Base-by-base conservation (phyloP, 1,140 invertebrate genomes). In the Dreissena rostriformis region DNA sequence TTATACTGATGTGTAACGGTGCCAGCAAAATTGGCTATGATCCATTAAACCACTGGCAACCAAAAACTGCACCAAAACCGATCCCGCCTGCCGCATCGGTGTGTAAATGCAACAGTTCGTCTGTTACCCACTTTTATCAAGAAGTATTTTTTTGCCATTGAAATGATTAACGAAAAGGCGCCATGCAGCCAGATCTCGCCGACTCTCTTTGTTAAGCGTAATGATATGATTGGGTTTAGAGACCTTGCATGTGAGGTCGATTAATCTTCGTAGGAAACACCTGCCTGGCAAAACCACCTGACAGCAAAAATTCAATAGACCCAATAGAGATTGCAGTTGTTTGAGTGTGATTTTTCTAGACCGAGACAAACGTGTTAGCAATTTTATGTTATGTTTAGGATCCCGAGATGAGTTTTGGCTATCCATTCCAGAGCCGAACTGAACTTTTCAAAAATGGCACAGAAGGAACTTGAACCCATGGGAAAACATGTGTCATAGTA, bases 251-350 rank as follows among this genome's bases (percentile, higher is more conserved):
- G 86, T 86, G 0, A 86, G 76, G 55, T 86, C 57, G 65, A 51
- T 79, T 39, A 86, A 39, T 1, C 86, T 55, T 14, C 78, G 70
- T 19, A 86, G 67, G 57, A 86, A 86, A 71, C 65, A 66, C 8
- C 72, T 57, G 22, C 79, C 78, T 22, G 84, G 84, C 0, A 86
- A n/a, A 5, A 86, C 76, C 6, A 86, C 85, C 29, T 57, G 51
- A 26, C 73, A 82, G n/a, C 71, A 71, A 51, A 86, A 86, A 66
- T 86, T 86, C 17, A 86, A 49, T 28, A 82, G 61, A 55, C 78
- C 85, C 19, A 83, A n/a, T 10, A 82, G 26, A 17, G 81, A 86
- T 63, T 83, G 80, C 17, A 84, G 39, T 55, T 86, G 22, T 17
- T 28, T 22, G 0, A 84, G 29, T 17, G 78, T 70, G 63, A 77